Percentiles rank a stretch among this genome's conserved stretches.
phyloP scores from a whole-genome alignment of 2,797 vertebrate species.

The Poeciliopsis presidionis region DNA sequence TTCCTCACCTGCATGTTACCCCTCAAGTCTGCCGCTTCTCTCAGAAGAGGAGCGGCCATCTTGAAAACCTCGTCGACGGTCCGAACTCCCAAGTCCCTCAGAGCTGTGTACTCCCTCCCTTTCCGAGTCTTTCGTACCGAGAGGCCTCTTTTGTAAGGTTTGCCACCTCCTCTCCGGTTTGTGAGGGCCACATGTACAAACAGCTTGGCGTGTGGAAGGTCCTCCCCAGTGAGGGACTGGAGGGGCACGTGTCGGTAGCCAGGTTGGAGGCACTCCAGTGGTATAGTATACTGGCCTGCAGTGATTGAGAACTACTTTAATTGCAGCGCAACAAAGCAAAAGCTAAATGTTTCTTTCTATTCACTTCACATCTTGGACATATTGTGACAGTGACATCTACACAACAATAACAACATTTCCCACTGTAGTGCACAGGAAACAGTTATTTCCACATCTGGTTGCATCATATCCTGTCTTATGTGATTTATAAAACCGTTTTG shows the following conservation, averaged over 20 bases:
- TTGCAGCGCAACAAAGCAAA: background rate
- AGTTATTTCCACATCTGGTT: background rate
- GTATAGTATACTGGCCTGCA: slow-evolving; percentile 91
- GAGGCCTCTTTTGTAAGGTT: slow-evolving; percentile 92
- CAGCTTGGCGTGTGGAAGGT: slow-evolving; percentile 86
- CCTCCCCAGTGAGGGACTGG: slow-evolving; percentile 90
- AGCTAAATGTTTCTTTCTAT: background rate
- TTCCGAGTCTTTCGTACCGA: slow-evolving; percentile 92
- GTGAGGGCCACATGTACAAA: slow-evolving; percentile 96
- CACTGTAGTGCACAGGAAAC: background rate
- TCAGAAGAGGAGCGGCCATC: slow-evolving; percentile 86
- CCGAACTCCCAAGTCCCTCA: slow-evolving; percentile 91
- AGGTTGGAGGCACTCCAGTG: slow-evolving; percentile 93
- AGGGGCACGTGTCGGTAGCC: slow-evolving; percentile 91
- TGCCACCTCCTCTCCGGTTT: slow-evolving; percentile 93
- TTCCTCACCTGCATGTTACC: slow-evolving; percentile 93
- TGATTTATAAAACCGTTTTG: background rate
- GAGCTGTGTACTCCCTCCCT: slow-evolving; percentile 89
- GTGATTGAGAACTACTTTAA: background rate
- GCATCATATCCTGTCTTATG: background rate
- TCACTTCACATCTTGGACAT: background rate
- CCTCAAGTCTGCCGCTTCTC: slow-evolving; percentile 91
- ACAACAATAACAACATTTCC: background rate
- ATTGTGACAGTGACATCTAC: background rate
- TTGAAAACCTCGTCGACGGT: slow-evolving; percentile 92